phyloP scores from a whole-genome alignment of 2,888 invertebrate species.

The Drosophila testacea region DNA sequence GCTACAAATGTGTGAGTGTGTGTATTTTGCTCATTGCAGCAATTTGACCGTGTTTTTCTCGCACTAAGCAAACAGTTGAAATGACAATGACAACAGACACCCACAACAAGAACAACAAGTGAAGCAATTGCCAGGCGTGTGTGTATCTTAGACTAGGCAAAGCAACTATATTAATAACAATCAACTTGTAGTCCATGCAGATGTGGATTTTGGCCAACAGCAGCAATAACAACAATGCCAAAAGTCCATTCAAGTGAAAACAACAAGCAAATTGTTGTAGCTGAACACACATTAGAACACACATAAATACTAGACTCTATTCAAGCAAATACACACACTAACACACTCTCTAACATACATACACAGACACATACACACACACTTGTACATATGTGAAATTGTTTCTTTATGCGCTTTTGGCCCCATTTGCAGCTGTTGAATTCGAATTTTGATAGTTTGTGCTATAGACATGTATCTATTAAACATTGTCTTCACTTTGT shows the following conservation, averaged over 20 bases:
- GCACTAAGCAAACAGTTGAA: constrained; percentile 62
- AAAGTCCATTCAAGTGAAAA: constrained; percentile 60
- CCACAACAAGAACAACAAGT: constrained; percentile 17
- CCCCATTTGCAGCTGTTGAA: constrained; percentile 56
- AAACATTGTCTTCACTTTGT: constrained; percentile 24
- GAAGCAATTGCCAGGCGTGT: constrained; percentile 28
- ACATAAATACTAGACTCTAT: constrained; percentile 53
- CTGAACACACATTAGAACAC: constrained; percentile 59
- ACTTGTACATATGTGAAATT: constrained; percentile 31
- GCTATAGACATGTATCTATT: constrained; percentile 7
- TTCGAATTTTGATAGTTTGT: constrained; percentile 27
- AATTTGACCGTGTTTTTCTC: constrained; percentile 65
- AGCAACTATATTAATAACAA: constrained; percentile 72
- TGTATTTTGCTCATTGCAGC: constrained; percentile 58
- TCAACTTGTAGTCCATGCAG: constrained; percentile 67
- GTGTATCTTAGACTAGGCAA: constrained; percentile 28
- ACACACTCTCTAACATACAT: not conserved
- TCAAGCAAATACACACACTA: constrained; percentile 23
- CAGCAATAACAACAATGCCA: constrained; percentile 43
- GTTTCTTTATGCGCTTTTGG: constrained; percentile 54
- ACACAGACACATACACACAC: constrained; percentile 5
- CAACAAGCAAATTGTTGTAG: constrained; percentile 53
- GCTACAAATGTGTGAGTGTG: constrained; percentile 27
- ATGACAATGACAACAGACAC: constrained; percentile 41
- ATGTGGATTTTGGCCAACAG: constrained; percentile 59